These are phyloP conservation scores for Antheraea yamamai DNA, from an alignment of 2,888 invertebrate genomes.

Conservation along the genomic window DNA sequence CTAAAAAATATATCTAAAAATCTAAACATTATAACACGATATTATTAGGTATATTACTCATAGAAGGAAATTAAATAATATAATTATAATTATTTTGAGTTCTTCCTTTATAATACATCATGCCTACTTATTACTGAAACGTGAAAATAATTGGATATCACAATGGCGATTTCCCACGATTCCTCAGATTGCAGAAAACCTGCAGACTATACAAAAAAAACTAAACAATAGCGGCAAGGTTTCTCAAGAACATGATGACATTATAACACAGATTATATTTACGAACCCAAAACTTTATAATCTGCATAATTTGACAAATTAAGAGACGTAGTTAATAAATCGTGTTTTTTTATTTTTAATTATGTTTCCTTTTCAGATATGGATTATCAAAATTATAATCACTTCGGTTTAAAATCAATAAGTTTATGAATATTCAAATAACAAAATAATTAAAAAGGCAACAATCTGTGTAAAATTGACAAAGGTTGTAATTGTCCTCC, in stretches of 20 bases:
- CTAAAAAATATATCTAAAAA: background rate
- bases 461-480: too few species aligned
- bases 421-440: background rate
- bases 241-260: constrained; percentile 16
- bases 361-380: background rate
- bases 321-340: background rate
- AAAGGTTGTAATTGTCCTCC: too few species aligned
- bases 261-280: constrained; percentile 15
- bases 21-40: background rate
- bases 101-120: constrained; percentile 1
- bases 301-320: background rate
- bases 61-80: background rate
- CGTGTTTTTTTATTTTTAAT: background rate
- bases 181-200: background rate
- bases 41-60: background rate
- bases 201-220: constrained; percentile 1
- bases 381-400: background rate
- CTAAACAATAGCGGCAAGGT: constrained; percentile 13
- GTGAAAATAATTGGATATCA: constrained; percentile 6
- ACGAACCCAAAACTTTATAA: background rate
- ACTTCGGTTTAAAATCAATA: background rate
- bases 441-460: too few species aligned
- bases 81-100: background rate
- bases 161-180: constrained; percentile 11
- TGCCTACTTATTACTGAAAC: constrained; percentile 1